Conservation (phyloP, 1,140 invertebrate species). For the Neodiprion lecontei region DNA sequence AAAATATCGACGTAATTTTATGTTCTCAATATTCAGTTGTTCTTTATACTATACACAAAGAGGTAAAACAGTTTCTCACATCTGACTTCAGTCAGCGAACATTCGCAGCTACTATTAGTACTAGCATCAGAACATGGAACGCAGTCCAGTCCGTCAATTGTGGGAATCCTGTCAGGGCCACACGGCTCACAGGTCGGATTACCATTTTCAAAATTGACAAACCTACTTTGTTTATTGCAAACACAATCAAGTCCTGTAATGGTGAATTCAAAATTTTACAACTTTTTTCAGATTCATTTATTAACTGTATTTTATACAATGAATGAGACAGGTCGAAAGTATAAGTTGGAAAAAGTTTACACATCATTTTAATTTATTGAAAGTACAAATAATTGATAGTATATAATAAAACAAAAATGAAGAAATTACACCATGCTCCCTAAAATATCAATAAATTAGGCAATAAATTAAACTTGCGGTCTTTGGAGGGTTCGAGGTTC, state of each 20-base stretch:
- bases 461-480: slow-evolving; percentile 39
- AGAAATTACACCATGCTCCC: too few species aligned
- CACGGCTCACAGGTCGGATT: slow-evolving; percentile 46
- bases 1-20: slow-evolving; percentile 14
- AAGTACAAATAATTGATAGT: too few species aligned
- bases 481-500: slow-evolving; percentile 44
- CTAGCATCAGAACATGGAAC: slow-evolving; percentile 43
- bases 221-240: slow-evolving; percentile 48
- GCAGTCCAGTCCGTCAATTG: slow-evolving; percentile 50
- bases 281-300: slow-evolving; percentile 1
- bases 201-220: slow-evolving; percentile 36
- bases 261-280: background rate
- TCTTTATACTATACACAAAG: slow-evolving; percentile 19
- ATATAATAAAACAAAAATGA: too few species aligned
- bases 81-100: slow-evolving; percentile 49
- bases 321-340: background rate
- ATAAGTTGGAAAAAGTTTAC: slow-evolving; percentile 15
- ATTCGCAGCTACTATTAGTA: slow-evolving; percentile 42
- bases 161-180: slow-evolving; percentile 40
- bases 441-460: too few species aligned
- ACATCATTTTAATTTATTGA: slow-evolving; percentile 15
- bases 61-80: slow-evolving; percentile 36
- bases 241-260: slow-evolving; percentile 43
- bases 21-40: slow-evolving; percentile 10
- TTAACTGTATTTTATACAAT: too few species aligned